Percentiles rank a stretch among this genome's conserved stretches.
Conservation (phyloP, 2,888 invertebrate species). For the Pandemis cinnamomeana region DNA sequence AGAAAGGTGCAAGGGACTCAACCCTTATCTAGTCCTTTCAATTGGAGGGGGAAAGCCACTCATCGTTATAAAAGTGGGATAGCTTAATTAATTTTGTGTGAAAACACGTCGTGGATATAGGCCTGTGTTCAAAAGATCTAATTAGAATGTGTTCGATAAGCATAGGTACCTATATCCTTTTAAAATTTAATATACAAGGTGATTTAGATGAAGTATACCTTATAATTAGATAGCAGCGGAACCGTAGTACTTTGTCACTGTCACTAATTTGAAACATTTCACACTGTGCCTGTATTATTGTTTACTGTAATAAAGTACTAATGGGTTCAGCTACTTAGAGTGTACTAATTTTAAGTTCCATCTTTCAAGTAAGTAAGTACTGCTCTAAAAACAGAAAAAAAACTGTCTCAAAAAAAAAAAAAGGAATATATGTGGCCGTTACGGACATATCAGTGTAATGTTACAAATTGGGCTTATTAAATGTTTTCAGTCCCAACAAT, state of each 20-base stretch:
- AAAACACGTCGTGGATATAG: slow-evolving; percentile 10
- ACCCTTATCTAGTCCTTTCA: slow-evolving; percentile 31
- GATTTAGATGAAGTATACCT: not conserved
- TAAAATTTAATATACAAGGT: not conserved
- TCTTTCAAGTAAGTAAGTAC: not conserved
- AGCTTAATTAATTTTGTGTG: slow-evolving; percentile 35
- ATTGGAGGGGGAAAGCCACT: slow-evolving; percentile 25
- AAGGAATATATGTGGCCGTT: not conserved
- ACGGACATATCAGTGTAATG: not conserved
- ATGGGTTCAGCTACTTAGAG: no score
- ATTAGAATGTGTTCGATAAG: not conserved
- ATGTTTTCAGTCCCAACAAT: slow-evolving; percentile 15
- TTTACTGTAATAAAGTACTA: no score
- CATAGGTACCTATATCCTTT: not conserved
- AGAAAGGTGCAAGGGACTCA: slow-evolving; percentile 8
- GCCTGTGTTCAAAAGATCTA: slow-evolving; percentile 8
- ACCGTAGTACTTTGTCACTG: no score
- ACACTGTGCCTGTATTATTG: no score
- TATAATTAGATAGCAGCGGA: not conserved
- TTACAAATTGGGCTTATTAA: slow-evolving; percentile 6
- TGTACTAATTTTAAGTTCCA: not conserved
- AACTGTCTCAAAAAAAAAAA: no score
- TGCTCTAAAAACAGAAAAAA: not conserved
- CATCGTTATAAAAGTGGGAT: slow-evolving; percentile 20
- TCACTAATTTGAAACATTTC: no score